Evolutionary conservation across 2,888 invertebrate species (phyloP), one percentile per base, ranked within the genome.

Genomic region (Choristoneura rosaceana): DNA sequence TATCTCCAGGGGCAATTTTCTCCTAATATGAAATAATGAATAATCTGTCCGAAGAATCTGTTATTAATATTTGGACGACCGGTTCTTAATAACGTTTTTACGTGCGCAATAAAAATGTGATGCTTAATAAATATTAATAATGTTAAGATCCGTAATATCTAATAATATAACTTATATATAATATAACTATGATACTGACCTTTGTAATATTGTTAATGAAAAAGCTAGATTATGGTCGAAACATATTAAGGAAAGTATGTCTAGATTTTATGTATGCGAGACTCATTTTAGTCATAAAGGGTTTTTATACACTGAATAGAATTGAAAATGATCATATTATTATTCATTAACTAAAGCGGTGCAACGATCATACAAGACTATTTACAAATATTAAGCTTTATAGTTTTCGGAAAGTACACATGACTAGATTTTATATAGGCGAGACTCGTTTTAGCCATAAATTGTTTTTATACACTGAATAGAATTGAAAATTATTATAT

Each of bases 21-120:
- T 33, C 61, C 10, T 15, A 61, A 61, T 41, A 61, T 17, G 61
- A 43, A 52, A 38, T 65, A 67, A 59, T 58, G 8, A 58, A 14
- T 43, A 41, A 55, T 60, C 34, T 14, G 50, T 14, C 38, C 7
- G 3, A 61, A 47, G 47, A 38, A 17, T 52, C 61, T 63, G 15
- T 58, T 70, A 70, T 70, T 70, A 70, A 64, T 70, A 64, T 59
- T 59, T 25, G 15, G 41, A 41, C 59, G 38, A 63, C 41, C n/a
- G 15, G 8, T 45, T 50, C 64, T n/a, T 63, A 64, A 63, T 69
- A 70, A 70, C 17, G 38, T 59, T 34, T 38, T 61, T 58, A 58
- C 69, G 38, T 25, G 25, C 25, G 45, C 59, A 64, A 70, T 70
- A 70, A 63, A 70, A 62, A 17, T n/a, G 15, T 17, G 14, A 7